Base-by-base conservation (phyloP, 1,140 invertebrate genomes). In the Metaphire vulgaris region DNA sequence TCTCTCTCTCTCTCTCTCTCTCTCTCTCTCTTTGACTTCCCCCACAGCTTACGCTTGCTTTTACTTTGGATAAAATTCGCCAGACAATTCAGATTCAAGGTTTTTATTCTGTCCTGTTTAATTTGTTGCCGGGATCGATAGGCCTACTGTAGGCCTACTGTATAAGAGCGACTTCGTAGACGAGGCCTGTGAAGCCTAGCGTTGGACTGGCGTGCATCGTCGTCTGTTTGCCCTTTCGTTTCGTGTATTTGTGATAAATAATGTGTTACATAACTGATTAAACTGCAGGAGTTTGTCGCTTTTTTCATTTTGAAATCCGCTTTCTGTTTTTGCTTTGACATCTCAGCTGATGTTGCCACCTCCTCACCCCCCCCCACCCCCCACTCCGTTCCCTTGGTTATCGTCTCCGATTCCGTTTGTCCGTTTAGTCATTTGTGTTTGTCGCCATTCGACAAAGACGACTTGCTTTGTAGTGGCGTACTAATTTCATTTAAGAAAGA, bases 1-100 rank as follows among this genome's bases (percentile, higher is more conserved):
- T 56, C 41, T 56, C 41, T 56, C 41, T 56, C 41, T 56, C 41
- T 56, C 41, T 56, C 41, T 56, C 41, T 56, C 41, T 56, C 41
- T 56, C 41, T 56, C 41, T 56, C 6, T 56, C 41, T 56, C 41
- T 56, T 21, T 56, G 41, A 12, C 41, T 56, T 21, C 21, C 41
- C 21, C 41, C 21, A 6, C 21, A 6, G 6, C 41, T 56, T 21
- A 12, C 41, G 6, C 41, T 56, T 6, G 6, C 41, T 56, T 21
- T 56, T 21, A 12, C 41, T 56, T 21, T 56, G 41, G n/a, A n/a
- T n/a, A n/a, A n/a, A n/a, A n/a, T n/a, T n/a, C n/a, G n/a, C n/a
- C n/a, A n/a, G n/a, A n/a, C n/a, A n/a, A n/a, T n/a, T n/a, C n/a
- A n/a, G n/a, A n/a, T n/a, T n/a, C n/a, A 56, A 12, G 41, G 6